Percentiles rank a stretch among this genome's conserved stretches.
Conservation (phyloP, 2,888 invertebrate genomes). For the Zootermopsis nevadensis region DNA sequence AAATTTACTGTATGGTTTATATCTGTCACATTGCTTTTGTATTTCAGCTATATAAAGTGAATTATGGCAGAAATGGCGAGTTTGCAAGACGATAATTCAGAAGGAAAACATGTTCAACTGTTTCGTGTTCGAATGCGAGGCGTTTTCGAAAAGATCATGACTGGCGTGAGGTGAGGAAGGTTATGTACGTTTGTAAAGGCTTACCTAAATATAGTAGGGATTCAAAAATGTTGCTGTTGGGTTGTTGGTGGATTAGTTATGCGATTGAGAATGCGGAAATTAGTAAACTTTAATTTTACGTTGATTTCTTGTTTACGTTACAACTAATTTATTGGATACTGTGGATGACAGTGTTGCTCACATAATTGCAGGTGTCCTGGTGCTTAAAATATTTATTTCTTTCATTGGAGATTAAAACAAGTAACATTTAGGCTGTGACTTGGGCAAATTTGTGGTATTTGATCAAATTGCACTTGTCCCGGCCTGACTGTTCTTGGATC, state of each 20-base stretch:
- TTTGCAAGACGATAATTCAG: neutral
- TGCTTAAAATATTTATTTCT: too few species aligned
- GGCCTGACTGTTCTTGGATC: neutral
- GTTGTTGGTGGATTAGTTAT: too few species aligned
- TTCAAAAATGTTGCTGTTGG: too few species aligned
- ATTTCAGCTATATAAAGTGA: neutral
- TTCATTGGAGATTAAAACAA: neutral
- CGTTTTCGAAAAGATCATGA: neutral
- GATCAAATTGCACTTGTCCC: conserved; percentile 28
- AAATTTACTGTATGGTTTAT: neutral
- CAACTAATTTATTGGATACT: too few species aligned
- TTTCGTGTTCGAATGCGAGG: conserved; percentile 20
- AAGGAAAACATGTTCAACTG: neutral
- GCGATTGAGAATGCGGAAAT: too few species aligned
- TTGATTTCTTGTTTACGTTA: too few species aligned
- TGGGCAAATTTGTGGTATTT: conserved; percentile 14
- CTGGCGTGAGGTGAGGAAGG: neutral
- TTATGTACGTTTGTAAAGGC: neutral
- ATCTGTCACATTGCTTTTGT: neutral
- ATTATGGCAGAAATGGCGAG: neutral
- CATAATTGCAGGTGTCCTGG: too few species aligned
- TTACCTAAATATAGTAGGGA: neutral
- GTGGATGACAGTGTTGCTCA: too few species aligned
- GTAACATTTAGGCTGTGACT: conserved; percentile 6
- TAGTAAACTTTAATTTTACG: too few species aligned